Evolutionary conservation across 2,888 invertebrate genomes (phyloP).

Genomic region (Trypoxylon attenuatum): DNA sequence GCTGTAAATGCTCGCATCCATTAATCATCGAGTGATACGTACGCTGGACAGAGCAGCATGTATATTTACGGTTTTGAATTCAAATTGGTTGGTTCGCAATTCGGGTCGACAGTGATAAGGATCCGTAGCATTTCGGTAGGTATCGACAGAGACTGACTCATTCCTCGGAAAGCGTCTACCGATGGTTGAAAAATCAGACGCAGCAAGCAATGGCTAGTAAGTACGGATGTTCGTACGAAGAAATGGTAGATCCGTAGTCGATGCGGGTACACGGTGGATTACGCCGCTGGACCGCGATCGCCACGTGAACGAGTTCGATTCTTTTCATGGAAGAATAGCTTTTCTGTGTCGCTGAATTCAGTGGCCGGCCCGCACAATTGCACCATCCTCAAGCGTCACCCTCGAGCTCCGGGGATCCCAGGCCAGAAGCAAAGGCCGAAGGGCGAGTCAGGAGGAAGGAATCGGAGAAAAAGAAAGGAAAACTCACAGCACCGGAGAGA

Average conservation of each 20-base stretch:
- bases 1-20: too few species aligned
- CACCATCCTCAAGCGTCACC: constrained; percentile 25
- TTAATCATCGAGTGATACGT: too few species aligned
- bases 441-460: too few species aligned
- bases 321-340: constrained; percentile 68
- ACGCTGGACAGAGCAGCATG: too few species aligned
- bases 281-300: constrained; percentile 21
- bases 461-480: constrained; percentile 8
- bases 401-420: constrained; percentile 13
- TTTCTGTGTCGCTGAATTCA: constrained; percentile 68
- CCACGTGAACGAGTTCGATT: constrained; percentile 45
- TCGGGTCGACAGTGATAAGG: too few species aligned
- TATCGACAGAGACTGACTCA: too few species aligned
- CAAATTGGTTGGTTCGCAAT: too few species aligned
- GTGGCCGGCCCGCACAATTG: constrained; percentile 57
- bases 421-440: too few species aligned
- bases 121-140: too few species aligned
- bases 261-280: constrained; percentile 36
- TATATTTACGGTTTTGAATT: constrained; percentile 1
- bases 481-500: neutral
- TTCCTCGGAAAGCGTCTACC: too few species aligned
- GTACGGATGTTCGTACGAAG: constrained; percentile 39
- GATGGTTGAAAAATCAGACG: too few species aligned
- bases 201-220: constrained; percentile 2
- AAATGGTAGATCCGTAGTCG: constrained; percentile 9